phyloP scores from a whole-genome alignment of 1,140 invertebrate genomes.

The Zaprionus kolodkinae region DNA sequence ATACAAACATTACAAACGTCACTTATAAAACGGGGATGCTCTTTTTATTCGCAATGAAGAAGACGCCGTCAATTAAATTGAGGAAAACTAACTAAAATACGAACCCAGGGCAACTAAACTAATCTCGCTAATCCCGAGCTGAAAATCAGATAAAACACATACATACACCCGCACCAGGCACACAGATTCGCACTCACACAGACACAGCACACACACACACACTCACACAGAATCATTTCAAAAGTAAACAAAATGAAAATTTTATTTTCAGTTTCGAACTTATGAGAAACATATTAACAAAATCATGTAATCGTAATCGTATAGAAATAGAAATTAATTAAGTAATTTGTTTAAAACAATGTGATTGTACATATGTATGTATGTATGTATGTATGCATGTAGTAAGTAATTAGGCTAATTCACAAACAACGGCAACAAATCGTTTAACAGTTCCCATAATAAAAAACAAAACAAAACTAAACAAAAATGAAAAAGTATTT shows the following conservation, averaged over 20 bases:
- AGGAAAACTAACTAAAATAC: neutral
- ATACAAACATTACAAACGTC: conserved; percentile 60
- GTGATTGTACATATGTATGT: conserved; percentile 43
- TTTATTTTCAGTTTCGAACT: conserved; percentile 44
- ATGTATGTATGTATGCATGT: conserved; percentile 16
- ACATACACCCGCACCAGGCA: neutral
- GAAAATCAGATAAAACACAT: conserved; percentile 18
- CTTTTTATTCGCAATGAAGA: conserved; percentile 23
- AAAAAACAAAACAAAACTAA: conserved; percentile 1
- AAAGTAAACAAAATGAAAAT: conserved; percentile 50
- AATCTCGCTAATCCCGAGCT: neutral
- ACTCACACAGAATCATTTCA: conserved; percentile 7
- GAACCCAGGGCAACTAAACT: neutral
- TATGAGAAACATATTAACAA: conserved; percentile 19
- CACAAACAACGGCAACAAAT: conserved; percentile 49
- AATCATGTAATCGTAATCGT: conserved; percentile 15
- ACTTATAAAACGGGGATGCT: conserved; percentile 43
- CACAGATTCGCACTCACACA: neutral
- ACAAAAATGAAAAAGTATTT: conserved; percentile 19
- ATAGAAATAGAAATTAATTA: conserved; percentile 36
- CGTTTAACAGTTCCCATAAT: conserved; percentile 24
- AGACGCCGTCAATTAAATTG: conserved; percentile 19
- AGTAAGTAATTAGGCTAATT: conserved; percentile 46
- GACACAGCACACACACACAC: neutral
- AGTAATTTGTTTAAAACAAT: conserved; percentile 49